Percentiles rank a stretch among this genome's conserved stretches.
phyloP scores from a whole-genome alignment of 92 coral and sea anemone species.

The Umimayanthus chanpuru region DNA sequence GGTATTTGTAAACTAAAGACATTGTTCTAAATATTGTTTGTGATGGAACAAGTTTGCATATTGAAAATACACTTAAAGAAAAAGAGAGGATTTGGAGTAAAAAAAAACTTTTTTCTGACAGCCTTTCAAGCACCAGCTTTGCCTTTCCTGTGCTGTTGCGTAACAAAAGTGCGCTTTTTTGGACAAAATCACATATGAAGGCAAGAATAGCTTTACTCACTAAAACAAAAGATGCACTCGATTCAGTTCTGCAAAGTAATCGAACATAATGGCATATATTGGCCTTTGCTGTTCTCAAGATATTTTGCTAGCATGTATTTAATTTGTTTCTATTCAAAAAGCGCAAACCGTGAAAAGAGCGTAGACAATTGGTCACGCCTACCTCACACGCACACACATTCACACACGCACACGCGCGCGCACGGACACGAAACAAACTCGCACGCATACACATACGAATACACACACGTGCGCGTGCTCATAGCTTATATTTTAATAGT shows the following conservation, averaged over 20 bases:
- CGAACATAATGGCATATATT: too few species aligned
- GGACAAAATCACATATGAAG: too few species aligned
- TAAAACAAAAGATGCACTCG: not conserved
- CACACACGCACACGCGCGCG: not conserved
- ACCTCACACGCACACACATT: not conserved
- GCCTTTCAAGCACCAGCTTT: too few species aligned
- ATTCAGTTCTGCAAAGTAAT: not conserved
- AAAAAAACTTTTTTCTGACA: too few species aligned
- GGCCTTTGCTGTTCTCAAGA: not conserved
- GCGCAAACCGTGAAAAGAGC: not conserved
- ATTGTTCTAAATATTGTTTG: not conserved
- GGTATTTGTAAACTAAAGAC: not conserved
- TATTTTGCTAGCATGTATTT: not conserved
- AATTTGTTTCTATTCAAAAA: too few species aligned
- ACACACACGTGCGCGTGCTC: not conserved
- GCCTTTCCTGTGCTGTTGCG: too few species aligned
- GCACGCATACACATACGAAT: too few species aligned
- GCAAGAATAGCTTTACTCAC: not conserved
- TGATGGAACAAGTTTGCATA: not conserved
- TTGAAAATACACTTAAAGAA: too few species aligned
- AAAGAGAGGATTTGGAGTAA: too few species aligned
- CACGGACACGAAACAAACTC: not conserved
- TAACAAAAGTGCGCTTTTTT: not conserved
- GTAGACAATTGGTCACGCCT: not conserved
- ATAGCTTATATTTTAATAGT: too few species aligned